phyloP scores from a whole-genome alignment of 2,797 vertebrate species.

The Syngnathus rostellatus region DNA sequence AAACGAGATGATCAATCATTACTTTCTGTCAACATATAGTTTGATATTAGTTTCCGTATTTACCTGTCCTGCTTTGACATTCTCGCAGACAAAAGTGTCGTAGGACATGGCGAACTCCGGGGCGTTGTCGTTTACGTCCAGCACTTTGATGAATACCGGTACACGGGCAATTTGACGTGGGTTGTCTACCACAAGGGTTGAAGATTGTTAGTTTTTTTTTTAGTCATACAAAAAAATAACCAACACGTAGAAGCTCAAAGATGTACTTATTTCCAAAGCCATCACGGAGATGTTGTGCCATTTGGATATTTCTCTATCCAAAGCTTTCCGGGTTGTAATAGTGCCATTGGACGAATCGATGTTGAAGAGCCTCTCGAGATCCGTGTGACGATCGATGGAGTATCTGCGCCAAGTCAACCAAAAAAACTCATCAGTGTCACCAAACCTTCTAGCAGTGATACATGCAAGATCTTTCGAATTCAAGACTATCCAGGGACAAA shows the following conservation, averaged over 20 bases:
- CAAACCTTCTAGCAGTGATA: background rate
- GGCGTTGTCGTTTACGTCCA: slow-evolving; percentile 96
- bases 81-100: slow-evolving; percentile 96
- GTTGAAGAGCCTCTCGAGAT: slow-evolving; percentile 86
- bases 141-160: slow-evolving; percentile 88
- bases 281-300: slow-evolving; percentile 95
- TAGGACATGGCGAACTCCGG: slow-evolving; percentile 95
- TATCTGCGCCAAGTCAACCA: slow-evolving; percentile 67
- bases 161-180: slow-evolving; percentile 86
- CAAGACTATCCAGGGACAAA: background rate
- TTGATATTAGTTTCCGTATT: background rate
- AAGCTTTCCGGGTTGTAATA: slow-evolving; percentile 81
- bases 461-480: background rate
- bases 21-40: too few relatives aligned
- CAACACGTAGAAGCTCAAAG: background rate
- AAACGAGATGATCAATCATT: background rate
- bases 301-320: slow-evolving; percentile 87
- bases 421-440: background rate
- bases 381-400: slow-evolving; percentile 87
- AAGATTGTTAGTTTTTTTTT: background rate
- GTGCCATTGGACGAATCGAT: slow-evolving; percentile 89
- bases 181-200: slow-evolving; percentile 68
- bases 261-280: slow-evolving; percentile 88
- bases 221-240: background rate
- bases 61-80: slow-evolving; percentile 92